A percentile compares a stretch with the other conserved stretches of the same genome.
Conservation (phyloP, 1,140 invertebrate species). For the Drosophila neocordata region DNA sequence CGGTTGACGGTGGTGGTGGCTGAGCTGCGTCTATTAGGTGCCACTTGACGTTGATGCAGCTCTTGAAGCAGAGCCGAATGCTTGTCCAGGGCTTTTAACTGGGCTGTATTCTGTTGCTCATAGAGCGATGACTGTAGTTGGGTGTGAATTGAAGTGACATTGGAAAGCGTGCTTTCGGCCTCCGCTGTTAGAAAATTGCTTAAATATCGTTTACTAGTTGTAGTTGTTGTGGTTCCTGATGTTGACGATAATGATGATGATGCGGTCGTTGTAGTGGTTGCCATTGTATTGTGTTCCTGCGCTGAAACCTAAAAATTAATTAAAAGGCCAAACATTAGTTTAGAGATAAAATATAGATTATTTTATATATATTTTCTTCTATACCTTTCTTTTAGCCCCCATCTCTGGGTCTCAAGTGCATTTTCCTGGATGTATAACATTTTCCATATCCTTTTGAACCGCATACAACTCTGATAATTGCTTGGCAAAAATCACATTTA, state of each 20-base stretch:
- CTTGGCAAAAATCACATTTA: slow-evolving; percentile 78
- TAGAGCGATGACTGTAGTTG: slow-evolving; percentile 81
- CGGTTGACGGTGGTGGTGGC: slow-evolving; percentile 25
- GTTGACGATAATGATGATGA: slow-evolving; percentile 64
- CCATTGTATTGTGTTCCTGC: slow-evolving; percentile 73
- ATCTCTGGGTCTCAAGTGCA: slow-evolving; percentile 82
- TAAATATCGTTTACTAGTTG: slow-evolving; percentile 78
- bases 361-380: too few species aligned
- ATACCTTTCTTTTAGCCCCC: slow-evolving; percentile 69
- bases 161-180: slow-evolving; percentile 81
- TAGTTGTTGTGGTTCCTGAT: slow-evolving; percentile 61
- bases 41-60: slow-evolving; percentile 70
- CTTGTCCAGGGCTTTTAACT: slow-evolving; percentile 71
- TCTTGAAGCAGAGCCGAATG: slow-evolving; percentile 74
- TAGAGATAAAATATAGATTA: too few species aligned
- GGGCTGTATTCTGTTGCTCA: slow-evolving; percentile 65
- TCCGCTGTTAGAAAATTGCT: slow-evolving; percentile 73
- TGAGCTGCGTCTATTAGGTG: slow-evolving; percentile 32
- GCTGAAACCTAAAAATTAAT: slow-evolving; percentile 67
- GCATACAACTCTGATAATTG: slow-evolving; percentile 70
- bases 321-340: too few species aligned
- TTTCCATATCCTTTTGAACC: slow-evolving; percentile 85
- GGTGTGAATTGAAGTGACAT: slow-evolving; percentile 81
- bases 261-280: slow-evolving; percentile 67
- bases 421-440: slow-evolving; percentile 77